Base-by-base conservation (phyloP, 2,888 invertebrate genomes). In the Ephialtes manifestator region DNA sequence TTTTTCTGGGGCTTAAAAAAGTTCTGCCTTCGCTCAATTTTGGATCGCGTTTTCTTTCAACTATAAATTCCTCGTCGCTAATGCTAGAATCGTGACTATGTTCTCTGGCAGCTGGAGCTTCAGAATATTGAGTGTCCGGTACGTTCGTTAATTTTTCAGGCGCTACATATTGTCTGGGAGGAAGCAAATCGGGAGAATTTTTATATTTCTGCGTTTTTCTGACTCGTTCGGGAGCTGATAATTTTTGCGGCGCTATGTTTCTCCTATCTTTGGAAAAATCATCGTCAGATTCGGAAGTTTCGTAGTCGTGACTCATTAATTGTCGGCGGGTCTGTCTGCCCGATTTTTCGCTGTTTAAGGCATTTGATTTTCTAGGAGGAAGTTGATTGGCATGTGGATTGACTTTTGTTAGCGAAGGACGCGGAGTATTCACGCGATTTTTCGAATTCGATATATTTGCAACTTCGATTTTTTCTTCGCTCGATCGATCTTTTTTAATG, bases 241-340 rank as follows among this genome's bases (percentile, higher is more conserved):
- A 18, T 43, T 20, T 20, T 28, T 31, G 60, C 1, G 10, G 51
- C 10, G 53, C 8, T 35, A 11, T 68, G 35, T 15, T 65, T 67
- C 31, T 65, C 31, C 2, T 28, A 65, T 65, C 77, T 28, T 74
- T 24, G 31, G 81, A 81, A 72, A 46, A 85, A 80, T 86, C 86
- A n/a, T 67, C 80, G 11, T 83, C 85, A 1, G 83, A 77, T n/a
- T 87, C 86, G 5, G 84, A 82, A 68, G 75, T 83, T 18, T 79
- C 86, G 71, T 85, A 88, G 77, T 87, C 80, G 10, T 72, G 53
- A 43, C 43, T 65, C 10, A 51, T 58, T n/a, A 86, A 78, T 74
- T 78, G 80, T 71, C 83, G 82, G 18, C 84, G 83, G 58, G 70
- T 63, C 11, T 67, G 48, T 1, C 48, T 4, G 46, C 2, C 31